Base-by-base conservation (phyloP, 2,888 invertebrate species). In the Operophtera brumata region DNA sequence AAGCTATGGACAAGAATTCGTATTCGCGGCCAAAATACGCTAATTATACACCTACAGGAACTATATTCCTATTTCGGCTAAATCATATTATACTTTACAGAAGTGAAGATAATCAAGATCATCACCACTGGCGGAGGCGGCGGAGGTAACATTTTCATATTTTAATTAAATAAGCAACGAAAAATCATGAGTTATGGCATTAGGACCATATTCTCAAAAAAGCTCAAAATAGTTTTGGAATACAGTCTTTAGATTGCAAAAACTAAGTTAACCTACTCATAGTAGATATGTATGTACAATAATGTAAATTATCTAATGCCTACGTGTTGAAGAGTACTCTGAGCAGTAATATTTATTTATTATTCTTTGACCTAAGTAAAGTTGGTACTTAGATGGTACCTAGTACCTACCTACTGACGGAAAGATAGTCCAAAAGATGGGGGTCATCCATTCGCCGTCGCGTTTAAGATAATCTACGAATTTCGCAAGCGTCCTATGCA, bases 31-130 rank as follows among this genome's bases (percentile, higher is more conserved):
- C 20, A 3, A 20, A 20, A 20, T 20, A 20, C 4, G 20, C 4
- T 20, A 4, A 20, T 20, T 20, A 3, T 2, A 20, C 4, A 3
- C 4, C 20, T 20, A 4, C 4, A 20, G 2, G 20, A 30, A 9
- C 30, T 30, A 30, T 30, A 7, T 30, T 30, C 30, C 7, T 30
- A 30, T 32, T 20, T 20, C 32, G 12, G 30, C 9, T 42, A 6
- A 49, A 44, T 8, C 5, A 8, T 37, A 8, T 42, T 48, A 56
- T 40, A 14, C 12, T 54, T 69, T 62, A 59, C 79, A 84, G 84
- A 81, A 62, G 78, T 84, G 58, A 84, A 84, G 69, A 81, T 84
- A 59, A 84, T 84, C 70, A 84, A 84, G 66, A 79, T 84, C 69
- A 83, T 84, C 60, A 73, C 77, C 45, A 63, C 72, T 54, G 80